Base-by-base conservation (phyloP, 2,888 invertebrate genomes). In the Megaustenia siamemsis region DNA sequence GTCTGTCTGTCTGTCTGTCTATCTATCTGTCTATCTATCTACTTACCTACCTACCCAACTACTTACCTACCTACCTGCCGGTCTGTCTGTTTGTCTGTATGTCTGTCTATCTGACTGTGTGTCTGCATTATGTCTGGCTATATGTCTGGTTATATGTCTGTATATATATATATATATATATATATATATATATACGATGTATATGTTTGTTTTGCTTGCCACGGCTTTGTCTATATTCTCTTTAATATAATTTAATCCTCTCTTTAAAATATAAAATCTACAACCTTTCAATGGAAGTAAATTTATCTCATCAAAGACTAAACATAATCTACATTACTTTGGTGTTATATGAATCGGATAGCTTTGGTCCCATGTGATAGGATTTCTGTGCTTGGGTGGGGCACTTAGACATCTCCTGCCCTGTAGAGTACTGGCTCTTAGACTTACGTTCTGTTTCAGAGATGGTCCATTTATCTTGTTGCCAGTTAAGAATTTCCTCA, bases 351-450 rank as follows among this genome's bases (percentile, higher is more conserved):
- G 40, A n/a, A 63, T 28, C 12, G 75, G 45, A 15, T 82, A 71
- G 12, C 18, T 32, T 10, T 43, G 45, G n/a, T 82, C 83, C 93
- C 93, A 93, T 18, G 93, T 92, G 81, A 93, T 92, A n/a, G 92
- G 92, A 80, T 92, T 93, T 80, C 93, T 88, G 63, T 87, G 85
- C 85, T 92, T 91, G 2, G 93, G 92, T 1, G 93, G 93, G 0
- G 93, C 92, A 87, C 92, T 92, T 85, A 89, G 89, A 86, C 92
- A 92, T 24, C 93, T 86, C 71, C 92, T 87, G 8, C 89, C 89
- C 1, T 90, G 91, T 86, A 88, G 28, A 8, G 69, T 53, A 15
- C 2, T 53, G 1, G 18, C 45, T 43, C 40, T 69, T 24, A 77
- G 40, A 43, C 78, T 78, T 28, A 71, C 71, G 24, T 53, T 56